phyloP scores from a whole-genome alignment of 1,140 invertebrate genomes.

The Drosophila fuyamai region DNA sequence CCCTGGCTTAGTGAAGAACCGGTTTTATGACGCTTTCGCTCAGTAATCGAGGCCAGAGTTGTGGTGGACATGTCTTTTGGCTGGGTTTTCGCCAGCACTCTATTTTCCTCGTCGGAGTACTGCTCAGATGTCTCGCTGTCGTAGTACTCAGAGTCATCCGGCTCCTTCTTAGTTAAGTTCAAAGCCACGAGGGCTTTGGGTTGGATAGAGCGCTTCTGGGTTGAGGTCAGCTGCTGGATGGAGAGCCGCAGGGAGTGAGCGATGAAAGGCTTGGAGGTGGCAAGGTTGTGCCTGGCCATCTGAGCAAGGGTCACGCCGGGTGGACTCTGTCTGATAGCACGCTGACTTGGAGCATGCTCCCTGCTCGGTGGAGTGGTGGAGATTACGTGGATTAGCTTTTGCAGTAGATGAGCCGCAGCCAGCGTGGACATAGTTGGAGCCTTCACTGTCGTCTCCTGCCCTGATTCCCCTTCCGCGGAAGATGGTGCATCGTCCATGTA shows the following conservation, averaged over 20 bases:
- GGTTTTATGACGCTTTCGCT: constrained; percentile 18
- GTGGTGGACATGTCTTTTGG: constrained; percentile 11
- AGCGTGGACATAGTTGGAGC: constrained; percentile 45
- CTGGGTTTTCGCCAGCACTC: constrained; percentile 2
- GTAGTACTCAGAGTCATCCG: constrained; percentile 52
- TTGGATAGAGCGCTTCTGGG: constrained; percentile 16
- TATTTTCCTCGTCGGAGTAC: constrained; percentile 43
- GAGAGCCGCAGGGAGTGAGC: constrained; percentile 60
- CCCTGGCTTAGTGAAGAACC: constrained; percentile 36
- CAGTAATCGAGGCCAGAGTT: constrained; percentile 4
- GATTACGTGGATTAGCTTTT: constrained; percentile 53
- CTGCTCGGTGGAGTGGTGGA: constrained; percentile 41
- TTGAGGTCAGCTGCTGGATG: constrained; percentile 50
- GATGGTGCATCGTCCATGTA: constrained; percentile 57
- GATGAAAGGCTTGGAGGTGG: constrained; percentile 61
- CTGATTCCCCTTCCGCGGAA: not conserved
- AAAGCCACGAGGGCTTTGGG: not conserved
- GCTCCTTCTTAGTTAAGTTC: constrained; percentile 5
- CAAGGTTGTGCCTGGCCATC: constrained; percentile 61
- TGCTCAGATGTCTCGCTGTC: constrained; percentile 42
- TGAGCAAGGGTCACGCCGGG: constrained; percentile 51
- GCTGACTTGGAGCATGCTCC: constrained; percentile 5
- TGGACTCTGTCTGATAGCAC: not conserved
- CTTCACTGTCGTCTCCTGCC: constrained; percentile 14
- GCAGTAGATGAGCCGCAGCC: constrained; percentile 52